phyloP scores from a whole-genome alignment of 2,888 invertebrate species.

The Lycophotia porphyrea region DNA sequence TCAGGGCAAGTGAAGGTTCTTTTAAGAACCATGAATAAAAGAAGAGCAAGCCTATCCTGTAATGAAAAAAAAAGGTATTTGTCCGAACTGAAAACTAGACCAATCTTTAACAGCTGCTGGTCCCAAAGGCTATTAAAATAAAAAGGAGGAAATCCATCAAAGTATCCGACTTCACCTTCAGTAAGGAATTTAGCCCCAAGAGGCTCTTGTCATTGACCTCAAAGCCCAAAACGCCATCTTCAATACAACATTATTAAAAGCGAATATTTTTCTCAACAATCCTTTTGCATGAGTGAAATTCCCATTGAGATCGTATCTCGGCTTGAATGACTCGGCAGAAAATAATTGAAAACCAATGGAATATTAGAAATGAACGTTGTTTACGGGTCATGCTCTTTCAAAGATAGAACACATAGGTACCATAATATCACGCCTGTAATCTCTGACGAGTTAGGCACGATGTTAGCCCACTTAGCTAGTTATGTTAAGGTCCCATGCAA shows the following conservation, averaged over 20 bases:
- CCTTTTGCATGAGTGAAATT: conserved; percentile 36
- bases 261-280: not conserved
- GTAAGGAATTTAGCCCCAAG: conserved; percentile 9
- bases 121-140: conserved; percentile 1
- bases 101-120: not conserved
- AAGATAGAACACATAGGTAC: not conserved
- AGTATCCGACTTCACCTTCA: not conserved
- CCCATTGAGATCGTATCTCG: conserved; percentile 23
- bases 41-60: too few relatives aligned
- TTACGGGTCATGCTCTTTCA: conserved; percentile 3
- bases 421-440: not conserved
- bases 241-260: conserved; percentile 16
- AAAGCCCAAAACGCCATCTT: not conserved
- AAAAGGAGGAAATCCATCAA: not conserved
- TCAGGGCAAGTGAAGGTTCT: too few relatives aligned
- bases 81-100: not conserved
- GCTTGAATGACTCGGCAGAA: conserved; percentile 33
- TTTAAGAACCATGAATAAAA: too few relatives aligned
- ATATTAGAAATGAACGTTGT: conserved; percentile 18
- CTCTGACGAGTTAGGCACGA: not conserved
- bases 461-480: not conserved
- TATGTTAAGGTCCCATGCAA: not conserved
- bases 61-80: too few relatives aligned
- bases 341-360: conserved; percentile 47
- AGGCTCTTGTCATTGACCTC: conserved; percentile 8